These are phyloP conservation scores for Apteryx mantelli DNA, from an alignment of 2,113 vertebrate species.

Conservation along the genomic window DNA sequence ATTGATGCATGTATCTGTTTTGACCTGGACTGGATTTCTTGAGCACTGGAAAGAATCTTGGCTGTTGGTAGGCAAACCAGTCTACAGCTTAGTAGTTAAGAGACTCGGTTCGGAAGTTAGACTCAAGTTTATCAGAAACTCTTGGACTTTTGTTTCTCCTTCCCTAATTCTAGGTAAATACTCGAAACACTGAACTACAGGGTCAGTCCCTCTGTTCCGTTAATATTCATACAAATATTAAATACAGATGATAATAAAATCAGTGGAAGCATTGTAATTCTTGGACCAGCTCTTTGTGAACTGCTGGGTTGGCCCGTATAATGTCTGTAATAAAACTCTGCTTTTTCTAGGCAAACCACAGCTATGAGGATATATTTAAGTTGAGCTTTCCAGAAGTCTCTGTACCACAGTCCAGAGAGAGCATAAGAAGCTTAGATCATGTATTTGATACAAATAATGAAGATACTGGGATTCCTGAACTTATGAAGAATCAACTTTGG, in stretches of 20 bases:
- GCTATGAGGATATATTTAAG: conserved; percentile 67
- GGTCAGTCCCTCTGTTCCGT: background rate
- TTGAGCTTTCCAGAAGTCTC: conserved; percentile 70
- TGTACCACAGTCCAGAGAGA: conserved; percentile 38
- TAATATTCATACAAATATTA: background rate
- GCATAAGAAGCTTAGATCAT: conserved; percentile 50
- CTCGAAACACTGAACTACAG: background rate
- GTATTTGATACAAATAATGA: conserved; percentile 40
- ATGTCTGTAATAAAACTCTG: background rate
- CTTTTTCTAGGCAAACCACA: conserved; percentile 54
- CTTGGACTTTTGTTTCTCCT: background rate
- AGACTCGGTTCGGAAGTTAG: background rate
- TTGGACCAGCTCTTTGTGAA: background rate
- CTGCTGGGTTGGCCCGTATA: background rate
- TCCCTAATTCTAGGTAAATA: background rate
- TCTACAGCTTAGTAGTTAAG: accelerated
- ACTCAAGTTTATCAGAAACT: background rate
- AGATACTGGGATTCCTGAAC: conserved; percentile 14
- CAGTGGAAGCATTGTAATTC: background rate
- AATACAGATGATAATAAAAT: background rate
- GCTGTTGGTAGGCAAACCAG: background rate
- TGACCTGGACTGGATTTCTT: background rate
- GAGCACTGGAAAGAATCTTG: background rate
- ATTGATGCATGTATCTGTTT: background rate
- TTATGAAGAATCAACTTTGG: conserved; percentile 45